A percentile compares a stretch with the other conserved stretches of the same genome.
Evolutionary conservation across 2,113 vertebrate genomes (phyloP).

Genomic region (Bufo gargarizans): DNA sequence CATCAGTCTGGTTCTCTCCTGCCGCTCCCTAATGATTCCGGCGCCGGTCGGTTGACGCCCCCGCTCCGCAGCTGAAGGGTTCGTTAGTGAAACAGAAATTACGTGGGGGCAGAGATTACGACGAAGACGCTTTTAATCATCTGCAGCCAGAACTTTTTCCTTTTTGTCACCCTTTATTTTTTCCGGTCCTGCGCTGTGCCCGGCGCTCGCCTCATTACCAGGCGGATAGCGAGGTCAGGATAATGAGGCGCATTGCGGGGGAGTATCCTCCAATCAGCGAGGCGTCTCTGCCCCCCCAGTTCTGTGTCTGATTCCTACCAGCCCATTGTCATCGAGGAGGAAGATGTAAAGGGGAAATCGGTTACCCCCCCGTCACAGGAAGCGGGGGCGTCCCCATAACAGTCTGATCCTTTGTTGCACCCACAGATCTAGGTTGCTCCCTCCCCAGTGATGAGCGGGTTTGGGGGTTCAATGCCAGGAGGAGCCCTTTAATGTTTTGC

Average conservation of each 20-base stretch:
- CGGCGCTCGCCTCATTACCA: background rate
- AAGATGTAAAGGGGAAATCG: background rate
- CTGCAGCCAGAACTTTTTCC: background rate
- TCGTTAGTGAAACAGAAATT: slow-evolving; percentile 29
- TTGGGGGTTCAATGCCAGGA: too few relatives aligned
- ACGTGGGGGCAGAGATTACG: background rate
- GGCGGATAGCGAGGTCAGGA: background rate
- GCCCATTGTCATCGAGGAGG: background rate
- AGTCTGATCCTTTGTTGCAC: too few relatives aligned
- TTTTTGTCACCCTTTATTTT: background rate
- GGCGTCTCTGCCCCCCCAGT: background rate
- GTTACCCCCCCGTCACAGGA: background rate
- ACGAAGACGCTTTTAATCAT: slow-evolving; percentile 20
- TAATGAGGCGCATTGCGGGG: slow-evolving; percentile 4
- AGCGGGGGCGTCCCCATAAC: too few relatives aligned
- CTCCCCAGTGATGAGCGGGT: too few relatives aligned
- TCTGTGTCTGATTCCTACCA: background rate
- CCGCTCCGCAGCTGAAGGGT: background rate
- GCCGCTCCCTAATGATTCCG: slow-evolving; percentile 31
- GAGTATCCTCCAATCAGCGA: background rate
- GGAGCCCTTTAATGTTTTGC: too few relatives aligned
- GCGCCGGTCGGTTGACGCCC: background rate
- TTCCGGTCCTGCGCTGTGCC: too few relatives aligned
- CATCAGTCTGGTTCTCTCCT: background rate
- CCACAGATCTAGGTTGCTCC: too few relatives aligned